phyloP scores from a whole-genome alignment of 2,797 vertebrate genomes.

The Enteromius afrohamiltoni region DNA sequence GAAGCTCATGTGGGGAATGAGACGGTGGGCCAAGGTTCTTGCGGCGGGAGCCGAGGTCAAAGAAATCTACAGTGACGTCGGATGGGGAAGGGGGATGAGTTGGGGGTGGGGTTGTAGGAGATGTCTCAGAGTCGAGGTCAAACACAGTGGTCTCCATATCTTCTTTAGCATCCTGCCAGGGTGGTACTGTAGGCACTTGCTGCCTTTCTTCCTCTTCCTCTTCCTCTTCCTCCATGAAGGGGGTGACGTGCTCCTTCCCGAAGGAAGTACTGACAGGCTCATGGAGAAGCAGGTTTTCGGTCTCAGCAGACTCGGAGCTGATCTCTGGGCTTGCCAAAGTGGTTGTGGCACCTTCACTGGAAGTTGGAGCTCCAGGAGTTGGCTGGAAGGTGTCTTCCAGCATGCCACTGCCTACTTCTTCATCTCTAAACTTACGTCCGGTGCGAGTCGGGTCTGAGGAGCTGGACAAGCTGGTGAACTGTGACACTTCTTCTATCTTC shows the following conservation, averaged over 20 bases:
- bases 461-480: constrained; percentile 57
- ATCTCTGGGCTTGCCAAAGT: constrained; percentile 59
- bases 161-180: constrained; percentile 71
- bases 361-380: constrained; percentile 20
- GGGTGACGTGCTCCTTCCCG: constrained; percentile 34
- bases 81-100: constrained; percentile 65
- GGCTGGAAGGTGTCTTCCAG: constrained; percentile 56
- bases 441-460: constrained; percentile 65
- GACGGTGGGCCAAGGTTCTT: constrained; percentile 72
- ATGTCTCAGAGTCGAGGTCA: constrained; percentile 66
- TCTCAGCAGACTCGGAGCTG: constrained; percentile 75
- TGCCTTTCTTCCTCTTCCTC: constrained; percentile 43
- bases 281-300: constrained; percentile 72
- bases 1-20: constrained; percentile 74
- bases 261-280: constrained; percentile 39
- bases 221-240: constrained; percentile 65
- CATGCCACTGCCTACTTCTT: constrained; percentile 87
- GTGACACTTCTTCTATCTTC: constrained; percentile 63
- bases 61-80: constrained; percentile 86
- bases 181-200: constrained; percentile 70
- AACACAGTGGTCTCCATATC: constrained; percentile 72
- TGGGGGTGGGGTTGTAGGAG: constrained; percentile 55
- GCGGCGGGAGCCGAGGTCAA: constrained; percentile 77
- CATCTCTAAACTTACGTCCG: constrained; percentile 63
- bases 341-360: constrained; percentile 42